Evolutionary conservation across 2,113 vertebrate species (phyloP).

Genomic region (Petromus typicus): DNA sequence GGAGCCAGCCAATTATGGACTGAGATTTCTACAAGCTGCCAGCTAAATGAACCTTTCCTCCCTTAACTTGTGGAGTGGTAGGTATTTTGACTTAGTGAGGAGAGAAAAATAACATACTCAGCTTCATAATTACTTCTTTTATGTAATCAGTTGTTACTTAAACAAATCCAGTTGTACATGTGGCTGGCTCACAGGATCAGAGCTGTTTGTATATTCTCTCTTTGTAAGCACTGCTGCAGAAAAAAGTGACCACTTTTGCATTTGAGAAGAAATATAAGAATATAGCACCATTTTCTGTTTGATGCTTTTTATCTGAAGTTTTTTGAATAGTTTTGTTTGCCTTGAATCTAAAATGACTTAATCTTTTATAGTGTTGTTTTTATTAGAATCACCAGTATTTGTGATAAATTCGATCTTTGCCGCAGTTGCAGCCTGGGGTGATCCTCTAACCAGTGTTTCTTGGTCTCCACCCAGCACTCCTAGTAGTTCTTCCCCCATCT

Average conservation of each 20-base stretch:
- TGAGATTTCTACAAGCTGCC: background rate
- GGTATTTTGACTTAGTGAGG: background rate
- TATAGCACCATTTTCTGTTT: background rate
- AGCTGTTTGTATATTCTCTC: background rate
- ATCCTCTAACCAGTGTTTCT: background rate
- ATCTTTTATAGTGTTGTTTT: background rate
- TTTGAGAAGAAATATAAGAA: background rate
- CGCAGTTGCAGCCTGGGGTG: background rate
- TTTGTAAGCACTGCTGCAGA: background rate
- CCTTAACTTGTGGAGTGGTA: background rate
- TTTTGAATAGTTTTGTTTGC: background rate
- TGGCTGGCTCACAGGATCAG: background rate
- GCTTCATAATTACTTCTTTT: background rate
- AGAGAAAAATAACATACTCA: background rate
- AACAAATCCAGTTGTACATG: background rate
- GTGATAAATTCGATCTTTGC: background rate
- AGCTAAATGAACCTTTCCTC: background rate
- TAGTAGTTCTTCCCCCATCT: too few relatives aligned
- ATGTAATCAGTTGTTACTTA: background rate
- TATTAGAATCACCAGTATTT: background rate
- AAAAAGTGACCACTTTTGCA: background rate
- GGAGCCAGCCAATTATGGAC: background rate
- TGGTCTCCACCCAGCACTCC: background rate
- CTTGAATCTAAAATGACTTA: constrained; percentile 1
- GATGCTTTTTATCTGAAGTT: background rate